Base-by-base conservation (phyloP, 2,888 invertebrate species). In the Harpagoxenus sublaevis region DNA sequence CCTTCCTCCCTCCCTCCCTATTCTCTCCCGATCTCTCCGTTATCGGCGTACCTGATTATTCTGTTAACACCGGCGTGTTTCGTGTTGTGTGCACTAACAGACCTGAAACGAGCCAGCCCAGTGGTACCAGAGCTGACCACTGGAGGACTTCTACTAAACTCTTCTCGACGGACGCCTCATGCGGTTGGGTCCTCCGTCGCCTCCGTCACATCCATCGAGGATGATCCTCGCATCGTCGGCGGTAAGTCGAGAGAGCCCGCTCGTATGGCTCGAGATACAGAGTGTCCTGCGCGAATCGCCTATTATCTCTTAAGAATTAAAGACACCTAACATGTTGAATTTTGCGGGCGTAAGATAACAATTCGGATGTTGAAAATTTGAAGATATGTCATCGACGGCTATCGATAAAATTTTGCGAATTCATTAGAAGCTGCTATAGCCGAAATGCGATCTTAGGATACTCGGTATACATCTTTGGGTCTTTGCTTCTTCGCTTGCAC, bases 101-200 rank as follows among this genome's bases (percentile, higher is more conserved):
- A 95, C 95, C 94, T 95, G 94, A 95, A 95, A 94, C 95, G 95
- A 94, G 93, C 95, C 93, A 95, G 95, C 91, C 94, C 95, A 94
- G 94, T 95, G 93, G 95, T 95, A 93, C 94, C 95, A 88, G 95
- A 95, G 93, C 93, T 95, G 93, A 95, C 95, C 94, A 94, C 95
- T 93, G 95, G 95, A 94, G 95, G 95, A 94, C 94, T 95, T 93
- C 93, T 95, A 94, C 93, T 95, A 93, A 94, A 94, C 90, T 94
- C 95, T 89, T 93, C 94, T 89, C 91, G 91, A 86, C 90, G 91
- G 51, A 83, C 89, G 88, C 93, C 94, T 91, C 94, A 94, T 88
- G 93, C 93, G 92, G 95, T 95, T 94, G 95, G 94, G 87, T 94
- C 95, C 90, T 95, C 95, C 83, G 93, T 95, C 91, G 92, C 95